Evolutionary conservation across 2,888 invertebrate genomes (phyloP).

Genomic region (Hirtodrosophila duncani): DNA sequence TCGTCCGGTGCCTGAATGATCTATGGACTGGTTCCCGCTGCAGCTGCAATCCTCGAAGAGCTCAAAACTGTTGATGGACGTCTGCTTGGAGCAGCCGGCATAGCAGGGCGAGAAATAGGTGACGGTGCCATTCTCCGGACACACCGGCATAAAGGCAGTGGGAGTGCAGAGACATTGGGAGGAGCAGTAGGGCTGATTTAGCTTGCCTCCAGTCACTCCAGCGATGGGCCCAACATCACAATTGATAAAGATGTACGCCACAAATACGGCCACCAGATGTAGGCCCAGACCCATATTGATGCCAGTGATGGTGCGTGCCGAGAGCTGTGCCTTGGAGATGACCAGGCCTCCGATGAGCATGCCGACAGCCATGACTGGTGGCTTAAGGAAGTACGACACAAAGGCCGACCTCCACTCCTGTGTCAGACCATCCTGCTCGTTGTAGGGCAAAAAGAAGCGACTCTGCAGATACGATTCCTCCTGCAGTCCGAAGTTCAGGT

Average conservation of each 20-base stretch:
- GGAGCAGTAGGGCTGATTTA: constrained; percentile 80
- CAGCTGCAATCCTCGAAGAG: constrained; percentile 80
- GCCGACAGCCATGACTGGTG: constrained; percentile 80
- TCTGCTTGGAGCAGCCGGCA: constrained; percentile 82
- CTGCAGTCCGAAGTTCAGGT: constrained; percentile 80
- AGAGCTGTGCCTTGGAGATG: constrained; percentile 80
- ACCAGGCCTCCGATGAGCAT: constrained; percentile 80
- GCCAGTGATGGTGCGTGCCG: constrained; percentile 78
- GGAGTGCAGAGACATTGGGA: constrained; percentile 80
- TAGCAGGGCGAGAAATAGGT: constrained; percentile 87
- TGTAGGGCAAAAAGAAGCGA: constrained; percentile 80
- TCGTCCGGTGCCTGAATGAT: constrained; percentile 38
- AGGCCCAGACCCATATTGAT: constrained; percentile 79
- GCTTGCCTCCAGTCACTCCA: constrained; percentile 78
- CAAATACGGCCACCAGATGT: constrained; percentile 78
- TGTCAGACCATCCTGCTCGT: constrained; percentile 79
- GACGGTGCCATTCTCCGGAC: constrained; percentile 79
- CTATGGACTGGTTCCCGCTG: constrained; percentile 65
- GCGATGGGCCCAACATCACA: constrained; percentile 79
- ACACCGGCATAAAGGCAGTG: constrained; percentile 82
- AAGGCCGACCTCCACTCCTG: constrained; percentile 81
- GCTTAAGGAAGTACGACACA: constrained; percentile 80
- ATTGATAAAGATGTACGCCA: constrained; percentile 78
- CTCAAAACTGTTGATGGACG: constrained; percentile 78
- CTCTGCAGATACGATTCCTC: constrained; percentile 82